A percentile compares a stretch with the other conserved stretches of the same genome.
Conservation (phyloP, 2,888 invertebrate genomes). For the Acronicta alni region DNA sequence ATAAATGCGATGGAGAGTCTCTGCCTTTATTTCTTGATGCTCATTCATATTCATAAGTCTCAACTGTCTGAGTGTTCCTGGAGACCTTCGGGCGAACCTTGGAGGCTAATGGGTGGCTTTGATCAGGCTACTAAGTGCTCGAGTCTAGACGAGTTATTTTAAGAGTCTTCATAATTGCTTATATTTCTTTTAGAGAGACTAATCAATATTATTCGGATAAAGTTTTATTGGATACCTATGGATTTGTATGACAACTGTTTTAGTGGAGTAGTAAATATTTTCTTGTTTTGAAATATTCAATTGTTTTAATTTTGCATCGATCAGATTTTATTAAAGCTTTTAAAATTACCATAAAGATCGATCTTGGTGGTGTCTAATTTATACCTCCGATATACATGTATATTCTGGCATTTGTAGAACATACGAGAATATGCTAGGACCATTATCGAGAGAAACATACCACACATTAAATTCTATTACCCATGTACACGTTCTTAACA, state of each 20-base stretch:
- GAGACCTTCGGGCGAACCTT: slow-evolving; percentile 53
- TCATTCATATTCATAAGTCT: slow-evolving; percentile 53
- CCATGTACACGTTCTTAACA: background rate
- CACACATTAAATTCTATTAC: background rate
- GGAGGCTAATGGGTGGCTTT: slow-evolving; percentile 43
- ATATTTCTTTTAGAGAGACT: no score
- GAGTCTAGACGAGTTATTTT: background rate
- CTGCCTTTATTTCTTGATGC: slow-evolving; percentile 27
- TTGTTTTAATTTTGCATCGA: no score
- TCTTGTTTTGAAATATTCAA: no score
- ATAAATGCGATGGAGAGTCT: slow-evolving; percentile 33
- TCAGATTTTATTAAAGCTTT: no score
- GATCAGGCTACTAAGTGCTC: slow-evolving; percentile 26
- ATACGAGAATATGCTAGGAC: background rate
- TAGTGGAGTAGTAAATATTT: no score
- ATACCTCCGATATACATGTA: no score
- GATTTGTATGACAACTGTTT: no score
- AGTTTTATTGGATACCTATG: no score
- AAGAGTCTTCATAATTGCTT: no score
- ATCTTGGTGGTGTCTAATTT: no score
- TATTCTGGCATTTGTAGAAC: background rate
- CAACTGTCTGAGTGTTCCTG: slow-evolving; percentile 42
- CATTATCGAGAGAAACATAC: background rate
- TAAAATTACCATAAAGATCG: no score
- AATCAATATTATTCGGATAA: no score